Base-by-base conservation (phyloP, 2,888 invertebrate species). In the Troilus luridus region DNA sequence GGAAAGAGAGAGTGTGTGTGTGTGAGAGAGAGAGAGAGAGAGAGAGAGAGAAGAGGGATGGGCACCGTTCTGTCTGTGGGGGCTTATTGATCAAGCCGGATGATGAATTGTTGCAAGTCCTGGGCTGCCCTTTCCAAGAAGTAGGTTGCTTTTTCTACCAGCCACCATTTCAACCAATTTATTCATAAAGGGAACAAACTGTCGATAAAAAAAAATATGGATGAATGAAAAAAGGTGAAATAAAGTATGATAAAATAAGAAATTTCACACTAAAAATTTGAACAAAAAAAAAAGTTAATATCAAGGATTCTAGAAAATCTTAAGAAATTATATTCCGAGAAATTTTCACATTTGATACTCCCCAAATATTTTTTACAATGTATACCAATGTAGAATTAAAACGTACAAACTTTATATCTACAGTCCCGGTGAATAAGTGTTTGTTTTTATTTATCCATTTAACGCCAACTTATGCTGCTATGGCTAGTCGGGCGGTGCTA, bases 51-150 rank as follows among this genome's bases (percentile, higher is more conserved):
- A 8, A 54, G 85, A 56, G 85, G 56, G 85, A 85, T 85, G 85
- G 85, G 85, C 85, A 85, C 85, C 85, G 85, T 19, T 58, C 56
- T 56, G 85, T 85, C 85, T 85, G 85, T 56, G 56, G 56, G 17
- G 85, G 56, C 27, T 85, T 85, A 85, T 85, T 85, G 85, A 85
- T 85, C 85, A 85, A 85, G 85, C 56, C 12, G 56, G 85, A 85
- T 85, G 85, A 85, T 85, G 85, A 85, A 85, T 85, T 85, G 85
- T 85, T 85, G n/a, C 56, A 19, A 54, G 56, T 58, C n/a, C 85
- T n/a, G 72, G 85, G 85, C 0, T n/a, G 5, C n/a, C 14, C 54
- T 85, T 56, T 56, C n/a, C 21, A 1, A 56, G 85, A 56, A 85
- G 56, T 85, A 85, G 85, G 0, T 56, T 27, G 0, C n/a, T 85